Conservation (phyloP, 2,797 vertebrate genomes). For the Cyprinella venusta region DNA sequence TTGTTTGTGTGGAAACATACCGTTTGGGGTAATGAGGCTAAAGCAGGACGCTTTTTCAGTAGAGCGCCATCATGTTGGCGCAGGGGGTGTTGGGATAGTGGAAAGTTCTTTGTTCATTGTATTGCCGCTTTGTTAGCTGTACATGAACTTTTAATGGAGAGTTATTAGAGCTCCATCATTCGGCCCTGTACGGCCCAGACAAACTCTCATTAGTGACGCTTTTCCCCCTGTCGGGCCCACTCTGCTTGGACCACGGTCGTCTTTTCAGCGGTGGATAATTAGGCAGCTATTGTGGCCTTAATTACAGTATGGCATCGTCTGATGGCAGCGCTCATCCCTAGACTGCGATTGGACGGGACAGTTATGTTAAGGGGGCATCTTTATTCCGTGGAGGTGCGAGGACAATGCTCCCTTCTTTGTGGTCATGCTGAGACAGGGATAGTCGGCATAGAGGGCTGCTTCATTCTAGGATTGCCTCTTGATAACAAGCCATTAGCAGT, state of each 20-base stretch:
- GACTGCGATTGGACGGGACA: slow-evolving; percentile 65
- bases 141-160: slow-evolving; percentile 65
- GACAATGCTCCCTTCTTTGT: slow-evolving; percentile 75
- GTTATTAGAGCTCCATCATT: slow-evolving; percentile 79
- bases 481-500: slow-evolving; percentile 68
- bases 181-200: slow-evolving; percentile 70
- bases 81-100: slow-evolving; percentile 56
- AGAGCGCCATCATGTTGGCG: neutral
- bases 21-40: slow-evolving; percentile 25
- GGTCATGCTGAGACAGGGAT: slow-evolving; percentile 58
- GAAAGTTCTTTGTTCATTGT: slow-evolving; percentile 74
- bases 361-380: slow-evolving; percentile 73
- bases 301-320: slow-evolving; percentile 71
- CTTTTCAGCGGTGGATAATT: slow-evolving; percentile 76
- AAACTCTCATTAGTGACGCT: slow-evolving; percentile 78
- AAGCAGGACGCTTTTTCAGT: slow-evolving; percentile 32
- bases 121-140: slow-evolving; percentile 70
- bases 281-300: slow-evolving; percentile 79
- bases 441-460: slow-evolving; percentile 61
- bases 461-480: slow-evolving; percentile 66
- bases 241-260: slow-evolving; percentile 63
- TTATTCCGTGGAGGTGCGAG: slow-evolving; percentile 70
- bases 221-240: slow-evolving; percentile 64
- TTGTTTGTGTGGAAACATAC: slow-evolving; percentile 35
- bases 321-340: slow-evolving; percentile 62